Conservation (phyloP, 2,888 invertebrate genomes). For the Ypsolopha scabrella region DNA sequence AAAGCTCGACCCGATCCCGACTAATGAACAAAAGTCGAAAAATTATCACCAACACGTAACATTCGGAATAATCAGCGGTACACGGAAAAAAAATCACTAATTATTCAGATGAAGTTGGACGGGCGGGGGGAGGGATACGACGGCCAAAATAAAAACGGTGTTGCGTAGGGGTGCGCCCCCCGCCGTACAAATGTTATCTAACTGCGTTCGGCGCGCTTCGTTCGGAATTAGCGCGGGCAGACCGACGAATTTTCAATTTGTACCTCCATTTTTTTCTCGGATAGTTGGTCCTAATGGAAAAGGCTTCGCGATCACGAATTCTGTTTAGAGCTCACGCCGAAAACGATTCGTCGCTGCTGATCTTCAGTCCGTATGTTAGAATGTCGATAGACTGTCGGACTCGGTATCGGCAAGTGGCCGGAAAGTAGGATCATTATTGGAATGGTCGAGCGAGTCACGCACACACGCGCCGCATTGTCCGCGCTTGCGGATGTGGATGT, state of each 20-base stretch:
- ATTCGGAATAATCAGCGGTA: slow-evolving; percentile 70
- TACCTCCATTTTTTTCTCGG: slow-evolving; percentile 50
- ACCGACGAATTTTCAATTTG: slow-evolving; percentile 64
- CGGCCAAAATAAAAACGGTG: slow-evolving; percentile 69
- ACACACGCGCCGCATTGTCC: slow-evolving; percentile 51
- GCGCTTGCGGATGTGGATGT: slow-evolving; percentile 31
- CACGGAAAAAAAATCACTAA: slow-evolving; percentile 70
- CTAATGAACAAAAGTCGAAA: slow-evolving; percentile 58
- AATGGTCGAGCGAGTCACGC: slow-evolving; percentile 29
- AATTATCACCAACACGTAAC: slow-evolving; percentile 69
- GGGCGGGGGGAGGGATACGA: slow-evolving; percentile 64
- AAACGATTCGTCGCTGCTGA: neutral
- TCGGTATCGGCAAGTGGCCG: neutral
- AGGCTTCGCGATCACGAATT: slow-evolving; percentile 37
- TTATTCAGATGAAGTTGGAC: slow-evolving; percentile 72
- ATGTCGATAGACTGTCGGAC: neutral
- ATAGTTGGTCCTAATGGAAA: slow-evolving; percentile 56
- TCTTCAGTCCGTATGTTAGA: too few relatives aligned
- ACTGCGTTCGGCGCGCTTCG: slow-evolving; percentile 60
- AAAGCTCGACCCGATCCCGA: neutral
- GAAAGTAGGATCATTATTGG: slow-evolving; percentile 23
- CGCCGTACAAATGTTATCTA: slow-evolving; percentile 65
- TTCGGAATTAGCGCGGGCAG: slow-evolving; percentile 55
- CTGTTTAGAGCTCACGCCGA: slow-evolving; percentile 17
- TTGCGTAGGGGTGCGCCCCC: slow-evolving; percentile 68